Conservation (phyloP, 1,140 invertebrate species). For the Drosophila aff. region DNA sequence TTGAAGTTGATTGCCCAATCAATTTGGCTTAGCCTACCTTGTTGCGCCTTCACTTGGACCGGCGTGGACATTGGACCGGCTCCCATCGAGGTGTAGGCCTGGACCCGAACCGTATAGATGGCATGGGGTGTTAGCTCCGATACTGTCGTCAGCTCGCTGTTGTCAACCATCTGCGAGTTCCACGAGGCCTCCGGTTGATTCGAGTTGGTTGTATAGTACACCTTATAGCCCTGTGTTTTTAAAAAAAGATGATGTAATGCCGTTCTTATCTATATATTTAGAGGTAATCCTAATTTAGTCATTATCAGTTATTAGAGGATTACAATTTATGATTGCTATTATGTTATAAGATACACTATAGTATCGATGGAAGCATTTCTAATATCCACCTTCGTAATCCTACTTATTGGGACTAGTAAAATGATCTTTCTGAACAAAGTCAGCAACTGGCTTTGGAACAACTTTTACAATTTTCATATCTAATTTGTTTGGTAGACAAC, state of each 20-base stretch:
- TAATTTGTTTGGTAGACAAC: not conserved
- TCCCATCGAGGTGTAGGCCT: conserved; percentile 95
- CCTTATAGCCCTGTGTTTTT: conserved; percentile 95
- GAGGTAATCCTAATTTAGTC: not conserved
- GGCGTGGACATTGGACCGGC: conserved; percentile 95
- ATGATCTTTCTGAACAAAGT: too few relatives aligned
- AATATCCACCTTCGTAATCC: too few relatives aligned
- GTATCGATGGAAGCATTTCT: too few relatives aligned
- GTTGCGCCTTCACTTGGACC: conserved; percentile 97
- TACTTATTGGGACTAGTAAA: too few relatives aligned
- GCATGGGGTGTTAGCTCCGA: conserved; percentile 94
- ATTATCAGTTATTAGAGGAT: not conserved
- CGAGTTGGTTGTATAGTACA: conserved; percentile 97
- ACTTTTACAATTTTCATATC: too few relatives aligned
- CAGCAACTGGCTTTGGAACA: too few relatives aligned
- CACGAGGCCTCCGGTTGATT: conserved; percentile 94
- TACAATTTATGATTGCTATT: too few relatives aligned
- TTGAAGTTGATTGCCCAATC: conserved; percentile 71
- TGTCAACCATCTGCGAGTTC: conserved; percentile 96
- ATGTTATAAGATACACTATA: too few relatives aligned
- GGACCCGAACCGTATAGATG: conserved; percentile 96
- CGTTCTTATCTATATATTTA: not conserved
- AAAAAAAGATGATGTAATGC: not conserved
- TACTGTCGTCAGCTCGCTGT: conserved; percentile 96
- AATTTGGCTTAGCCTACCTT: conserved; percentile 89